These are phyloP conservation scores for Lycaon pictus DNA, from an alignment of 2,113 vertebrate genomes.

Conservation along the genomic window DNA sequence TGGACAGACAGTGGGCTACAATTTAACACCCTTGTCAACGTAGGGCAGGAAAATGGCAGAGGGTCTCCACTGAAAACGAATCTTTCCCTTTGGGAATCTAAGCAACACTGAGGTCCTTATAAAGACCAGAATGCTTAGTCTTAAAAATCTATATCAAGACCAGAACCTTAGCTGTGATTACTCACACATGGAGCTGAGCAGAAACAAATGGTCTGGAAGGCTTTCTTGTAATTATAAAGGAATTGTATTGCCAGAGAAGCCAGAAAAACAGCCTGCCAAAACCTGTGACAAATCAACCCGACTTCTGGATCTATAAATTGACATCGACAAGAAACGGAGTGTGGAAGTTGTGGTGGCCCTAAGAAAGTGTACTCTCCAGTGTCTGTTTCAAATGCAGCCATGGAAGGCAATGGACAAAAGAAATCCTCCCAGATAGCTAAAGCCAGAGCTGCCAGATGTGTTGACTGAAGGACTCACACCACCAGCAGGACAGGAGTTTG, in stretches of 20 bases:
- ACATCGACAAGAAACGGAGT: not conserved
- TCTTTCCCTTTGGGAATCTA: slow-evolving; percentile 3
- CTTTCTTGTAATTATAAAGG: slow-evolving; percentile 22
- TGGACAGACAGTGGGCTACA: not conserved
- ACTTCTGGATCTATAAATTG: not conserved
- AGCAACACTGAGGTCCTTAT: not conserved
- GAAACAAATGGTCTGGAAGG: slow-evolving; percentile 44
- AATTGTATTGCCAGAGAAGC: not conserved
- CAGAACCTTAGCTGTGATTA: slow-evolving; percentile 27
- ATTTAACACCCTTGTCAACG: not conserved
- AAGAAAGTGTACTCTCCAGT: not conserved
- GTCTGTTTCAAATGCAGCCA: not conserved
- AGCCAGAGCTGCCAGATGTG: not conserved
- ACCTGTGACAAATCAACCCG: not conserved
- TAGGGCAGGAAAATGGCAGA: not conserved
- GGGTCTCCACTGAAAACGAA: not conserved
- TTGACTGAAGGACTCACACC: not conserved
- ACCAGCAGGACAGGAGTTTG: not conserved
- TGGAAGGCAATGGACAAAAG: not conserved
- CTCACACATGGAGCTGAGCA: slow-evolving; percentile 55
- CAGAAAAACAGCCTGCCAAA: not conserved
- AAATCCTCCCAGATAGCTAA: not conserved
- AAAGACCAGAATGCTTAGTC: slow-evolving; percentile 14
- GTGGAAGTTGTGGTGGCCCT: not conserved
- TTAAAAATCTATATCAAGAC: slow-evolving; percentile 35